phyloP scores from a whole-genome alignment of 1,140 invertebrate species.

The Lycorma delicatula region DNA sequence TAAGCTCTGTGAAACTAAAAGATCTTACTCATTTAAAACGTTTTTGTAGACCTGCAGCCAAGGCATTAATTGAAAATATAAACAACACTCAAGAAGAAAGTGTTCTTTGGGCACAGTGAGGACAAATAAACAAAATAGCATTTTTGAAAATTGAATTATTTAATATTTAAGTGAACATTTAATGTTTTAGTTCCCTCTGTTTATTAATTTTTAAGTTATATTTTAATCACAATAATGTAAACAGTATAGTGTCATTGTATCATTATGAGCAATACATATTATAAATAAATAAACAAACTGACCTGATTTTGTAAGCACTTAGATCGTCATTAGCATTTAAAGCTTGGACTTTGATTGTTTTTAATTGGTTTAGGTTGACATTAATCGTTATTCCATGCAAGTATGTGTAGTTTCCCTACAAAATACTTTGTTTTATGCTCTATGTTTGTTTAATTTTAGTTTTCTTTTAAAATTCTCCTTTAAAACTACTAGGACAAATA shows the following conservation, averaged over 20 bases:
- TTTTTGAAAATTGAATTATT: not conserved
- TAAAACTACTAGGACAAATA: not conserved
- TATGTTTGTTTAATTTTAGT: not conserved
- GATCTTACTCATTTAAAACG: constrained; percentile 6
- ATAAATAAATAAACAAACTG: not conserved
- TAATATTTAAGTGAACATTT: no score
- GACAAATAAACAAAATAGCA: not conserved
- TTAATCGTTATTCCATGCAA: constrained; percentile 3
- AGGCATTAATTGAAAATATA: not conserved
- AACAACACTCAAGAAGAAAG: not conserved
- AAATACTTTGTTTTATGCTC: not conserved
- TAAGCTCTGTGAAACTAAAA: not conserved
- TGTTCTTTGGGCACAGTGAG: not conserved
- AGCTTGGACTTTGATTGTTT: not conserved
- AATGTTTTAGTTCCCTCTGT: not conserved
- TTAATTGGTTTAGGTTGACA: not conserved
- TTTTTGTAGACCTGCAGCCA: not conserved
- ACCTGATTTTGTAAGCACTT: not conserved
- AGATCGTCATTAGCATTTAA: not conserved
- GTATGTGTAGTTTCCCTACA: not conserved
- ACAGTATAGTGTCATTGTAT: no score
- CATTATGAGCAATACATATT: not conserved
- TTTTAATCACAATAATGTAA: not conserved
- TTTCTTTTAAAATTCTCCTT: not conserved
- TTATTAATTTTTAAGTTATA: not conserved